Conservation (phyloP, 2,888 invertebrate genomes). For the Tetanocera ferruginea region DNA sequence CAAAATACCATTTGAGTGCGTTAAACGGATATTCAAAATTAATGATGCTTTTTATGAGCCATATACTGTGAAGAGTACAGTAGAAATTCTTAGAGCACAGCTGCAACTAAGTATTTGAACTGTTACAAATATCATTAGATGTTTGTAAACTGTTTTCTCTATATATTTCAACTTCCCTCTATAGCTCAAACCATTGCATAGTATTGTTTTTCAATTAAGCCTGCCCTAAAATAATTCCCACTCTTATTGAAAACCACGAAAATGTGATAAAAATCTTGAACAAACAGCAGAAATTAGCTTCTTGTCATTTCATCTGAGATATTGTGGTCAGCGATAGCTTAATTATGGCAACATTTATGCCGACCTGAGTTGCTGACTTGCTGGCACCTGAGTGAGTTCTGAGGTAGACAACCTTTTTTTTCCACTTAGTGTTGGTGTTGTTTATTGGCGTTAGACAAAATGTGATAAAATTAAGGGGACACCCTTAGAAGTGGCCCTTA, state of each 20-base stretch:
- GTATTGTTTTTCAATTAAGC: constrained; percentile 30
- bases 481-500: not conserved
- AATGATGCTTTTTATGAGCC: no score
- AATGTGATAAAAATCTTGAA: constrained; percentile 27
- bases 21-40: no score
- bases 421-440: no score
- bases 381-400: not conserved
- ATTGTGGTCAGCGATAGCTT: not conserved
- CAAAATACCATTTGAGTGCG: not conserved
- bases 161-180: no score
- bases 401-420: not conserved
- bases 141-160: not conserved
- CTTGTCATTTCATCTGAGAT: constrained; percentile 21
- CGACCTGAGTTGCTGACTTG: not conserved
- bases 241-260: not conserved
- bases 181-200: not conserved
- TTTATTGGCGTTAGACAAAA: not conserved
- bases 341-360: not conserved
- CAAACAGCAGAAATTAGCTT: constrained; percentile 30
- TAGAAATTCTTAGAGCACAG: no score
- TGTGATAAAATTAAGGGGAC: not conserved
- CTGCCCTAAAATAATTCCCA: not conserved
- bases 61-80: no score
- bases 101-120: not conserved
- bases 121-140: not conserved